Conservation (phyloP, 2,113 vertebrate species). For the Archilochus colubris region DNA sequence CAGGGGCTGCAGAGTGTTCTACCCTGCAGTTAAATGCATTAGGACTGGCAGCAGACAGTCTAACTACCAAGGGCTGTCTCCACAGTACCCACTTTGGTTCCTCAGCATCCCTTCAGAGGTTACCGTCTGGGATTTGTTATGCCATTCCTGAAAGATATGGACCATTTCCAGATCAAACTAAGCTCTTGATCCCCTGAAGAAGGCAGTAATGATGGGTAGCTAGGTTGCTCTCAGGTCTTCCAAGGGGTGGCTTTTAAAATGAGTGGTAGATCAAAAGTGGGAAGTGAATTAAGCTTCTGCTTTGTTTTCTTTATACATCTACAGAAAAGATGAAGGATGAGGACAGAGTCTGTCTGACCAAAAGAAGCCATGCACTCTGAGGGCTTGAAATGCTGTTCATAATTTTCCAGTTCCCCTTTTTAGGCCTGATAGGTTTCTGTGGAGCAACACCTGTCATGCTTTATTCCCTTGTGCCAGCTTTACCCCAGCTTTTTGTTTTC, state of each 20-base stretch:
- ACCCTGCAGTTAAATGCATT: background rate
- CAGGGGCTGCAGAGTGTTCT: background rate
- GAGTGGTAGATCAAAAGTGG: background rate
- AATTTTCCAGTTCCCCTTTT: background rate
- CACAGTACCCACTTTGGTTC: background rate
- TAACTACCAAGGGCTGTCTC: background rate
- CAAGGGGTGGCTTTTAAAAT: background rate
- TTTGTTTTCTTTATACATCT: background rate
- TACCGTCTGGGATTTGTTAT: background rate
- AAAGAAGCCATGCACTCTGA: background rate
- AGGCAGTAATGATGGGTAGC: background rate
- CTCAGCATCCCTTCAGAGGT: background rate
- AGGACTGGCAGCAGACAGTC: background rate
- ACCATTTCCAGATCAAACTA: background rate
- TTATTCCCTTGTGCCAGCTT: background rate
- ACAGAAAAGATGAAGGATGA: background rate
- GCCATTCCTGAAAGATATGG: background rate
- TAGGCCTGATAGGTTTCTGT: background rate
- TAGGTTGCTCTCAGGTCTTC: background rate
- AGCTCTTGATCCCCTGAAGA: background rate
- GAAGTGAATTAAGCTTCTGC: background rate
- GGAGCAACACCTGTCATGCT: background rate
- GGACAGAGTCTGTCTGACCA: background rate
- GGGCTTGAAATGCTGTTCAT: background rate
- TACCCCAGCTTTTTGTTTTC: background rate